Conservation (phyloP, 2,888 invertebrate species). For the Plagodis pulveraria region DNA sequence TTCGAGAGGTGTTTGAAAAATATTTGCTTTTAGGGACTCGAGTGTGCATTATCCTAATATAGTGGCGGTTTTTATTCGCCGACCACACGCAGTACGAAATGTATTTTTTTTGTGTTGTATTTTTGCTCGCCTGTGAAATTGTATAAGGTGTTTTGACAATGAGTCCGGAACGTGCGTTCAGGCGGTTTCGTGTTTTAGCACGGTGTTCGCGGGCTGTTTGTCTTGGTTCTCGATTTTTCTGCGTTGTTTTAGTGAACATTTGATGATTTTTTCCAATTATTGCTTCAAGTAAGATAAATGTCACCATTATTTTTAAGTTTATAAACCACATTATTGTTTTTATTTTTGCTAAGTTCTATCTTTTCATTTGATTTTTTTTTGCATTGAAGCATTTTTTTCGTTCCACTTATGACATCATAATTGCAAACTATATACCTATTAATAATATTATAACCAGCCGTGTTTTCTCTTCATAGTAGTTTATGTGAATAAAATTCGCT, state of each 20-base stretch:
- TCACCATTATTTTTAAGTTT: no score
- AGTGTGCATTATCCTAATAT: constrained; percentile 64
- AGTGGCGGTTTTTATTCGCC: constrained; percentile 42
- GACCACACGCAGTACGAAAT: constrained; percentile 44
- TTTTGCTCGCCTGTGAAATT: constrained; percentile 66
- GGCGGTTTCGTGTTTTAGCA: constrained; percentile 74
- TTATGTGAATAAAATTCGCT: no score
- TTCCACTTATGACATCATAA: no score
- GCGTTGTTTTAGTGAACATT: constrained; percentile 17
- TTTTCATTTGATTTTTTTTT: no score
- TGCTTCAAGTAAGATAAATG: neutral
- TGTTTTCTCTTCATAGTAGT: no score
- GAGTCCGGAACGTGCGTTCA: constrained; percentile 72
- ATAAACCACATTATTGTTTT: no score
- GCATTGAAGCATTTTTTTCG: no score
- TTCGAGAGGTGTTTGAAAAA: constrained; percentile 80
- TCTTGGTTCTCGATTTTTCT: constrained; percentile 33
- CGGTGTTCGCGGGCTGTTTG: constrained; percentile 51
- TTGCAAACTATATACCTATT: no score
- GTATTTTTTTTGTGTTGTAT: constrained; percentile 33
- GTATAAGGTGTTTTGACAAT: constrained; percentile 83
- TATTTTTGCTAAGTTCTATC: no score
- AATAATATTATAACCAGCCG: no score
- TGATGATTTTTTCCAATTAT: neutral
- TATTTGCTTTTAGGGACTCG: constrained; percentile 73